phyloP scores from a whole-genome alignment of 2,113 vertebrate species.

The Urocolius indicus region DNA sequence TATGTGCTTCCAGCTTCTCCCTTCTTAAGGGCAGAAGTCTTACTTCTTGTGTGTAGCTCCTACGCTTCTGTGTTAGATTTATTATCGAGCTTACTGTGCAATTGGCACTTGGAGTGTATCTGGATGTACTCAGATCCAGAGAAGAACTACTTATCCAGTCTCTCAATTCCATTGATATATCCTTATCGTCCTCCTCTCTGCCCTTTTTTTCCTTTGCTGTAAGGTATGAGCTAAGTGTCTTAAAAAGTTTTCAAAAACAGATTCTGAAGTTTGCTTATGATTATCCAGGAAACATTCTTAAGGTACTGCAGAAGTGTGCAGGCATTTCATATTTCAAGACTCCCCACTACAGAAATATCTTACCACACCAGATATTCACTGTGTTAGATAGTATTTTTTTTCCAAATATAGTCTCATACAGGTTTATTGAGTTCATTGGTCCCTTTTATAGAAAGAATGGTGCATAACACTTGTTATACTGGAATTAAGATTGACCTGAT shows the following conservation, averaged over 20 bases:
- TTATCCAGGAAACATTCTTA: background rate
- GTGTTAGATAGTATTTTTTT: background rate
- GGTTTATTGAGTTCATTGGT: background rate
- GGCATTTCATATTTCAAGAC: background rate
- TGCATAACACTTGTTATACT: background rate
- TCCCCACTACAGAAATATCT: background rate
- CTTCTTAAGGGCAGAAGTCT: background rate
- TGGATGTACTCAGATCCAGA: conserved; percentile 7
- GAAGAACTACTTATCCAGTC: background rate
- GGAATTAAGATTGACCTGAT: background rate
- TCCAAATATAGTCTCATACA: background rate
- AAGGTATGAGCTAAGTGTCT: background rate
- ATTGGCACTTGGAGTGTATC: background rate
- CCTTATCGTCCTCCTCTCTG: background rate
- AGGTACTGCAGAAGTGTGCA: background rate
- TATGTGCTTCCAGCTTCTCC: background rate
- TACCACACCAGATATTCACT: background rate
- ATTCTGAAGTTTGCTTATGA: background rate
- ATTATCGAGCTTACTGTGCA: background rate
- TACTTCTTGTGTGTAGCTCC: background rate
- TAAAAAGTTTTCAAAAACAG: background rate
- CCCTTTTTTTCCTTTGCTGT: background rate
- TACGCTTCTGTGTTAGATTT: background rate
- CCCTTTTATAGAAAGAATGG: background rate
- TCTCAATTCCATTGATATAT: background rate